Evolutionary conservation across 2,888 invertebrate genomes (phyloP), one percentile per base, ranked within the genome.

Genomic region (Cheilosia scutellata): DNA sequence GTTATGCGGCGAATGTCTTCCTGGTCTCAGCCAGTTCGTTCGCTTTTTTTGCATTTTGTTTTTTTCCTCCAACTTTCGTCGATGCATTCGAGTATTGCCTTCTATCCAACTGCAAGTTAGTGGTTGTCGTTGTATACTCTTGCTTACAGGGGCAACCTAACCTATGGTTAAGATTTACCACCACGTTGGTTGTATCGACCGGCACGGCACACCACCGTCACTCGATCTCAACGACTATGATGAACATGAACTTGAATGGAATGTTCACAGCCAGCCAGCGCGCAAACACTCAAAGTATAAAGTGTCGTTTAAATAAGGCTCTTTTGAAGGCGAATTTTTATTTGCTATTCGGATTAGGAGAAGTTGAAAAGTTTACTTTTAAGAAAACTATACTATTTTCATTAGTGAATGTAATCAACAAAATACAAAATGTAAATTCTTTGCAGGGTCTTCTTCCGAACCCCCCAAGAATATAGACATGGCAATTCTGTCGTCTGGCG

Each of bases 1-100:
- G 77, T 82, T 86, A 86, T 86, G 77, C 82, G 76, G 86, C 86
- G 82, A 86, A 86, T 86, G 82, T 82, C 82, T 86, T 86, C 86
- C 86, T 86, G 86, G 80, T 86, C 76, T 72, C 55, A 77, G 82
- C 82, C 82, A 84, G 86, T 82, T 86, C 47, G 71, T 72, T 86
- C 40, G 76, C 71, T 55, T 72, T 70, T 74, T 65, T 49, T 78
- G 65, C 53, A 71, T 53, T 37, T 42, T 44, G 13, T 63, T 71
- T 63, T 63, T 76, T 53, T 44, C 29, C 55, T 65, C 16, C 63
- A 66, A 86, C 86, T 86, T 86, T 77, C 80, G 76, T 86, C 79
- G 86, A 77, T 86, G 86, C 86, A 86, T 86, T 86, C 76, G 86
- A 82, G 77, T 82, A 77, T 49, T 86, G 51, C 33, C 71, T 76